phyloP scores from a whole-genome alignment of 2,113 vertebrate species.

The mouse (Mus musculus) region DNA sequence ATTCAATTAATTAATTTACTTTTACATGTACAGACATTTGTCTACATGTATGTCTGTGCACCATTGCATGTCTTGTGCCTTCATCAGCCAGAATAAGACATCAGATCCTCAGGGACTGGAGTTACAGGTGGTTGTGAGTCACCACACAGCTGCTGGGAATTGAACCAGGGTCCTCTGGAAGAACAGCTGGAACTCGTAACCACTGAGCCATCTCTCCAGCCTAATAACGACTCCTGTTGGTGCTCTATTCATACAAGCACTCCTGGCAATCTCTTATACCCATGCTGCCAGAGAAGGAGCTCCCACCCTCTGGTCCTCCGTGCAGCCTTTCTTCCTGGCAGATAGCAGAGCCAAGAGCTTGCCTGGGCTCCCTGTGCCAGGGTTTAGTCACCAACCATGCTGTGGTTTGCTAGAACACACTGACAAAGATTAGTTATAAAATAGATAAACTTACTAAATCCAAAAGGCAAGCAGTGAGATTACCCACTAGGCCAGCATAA shows the following conservation, averaged over 20 bases:
- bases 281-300: background rate
- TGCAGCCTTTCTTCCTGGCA: background rate
- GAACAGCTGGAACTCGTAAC: background rate
- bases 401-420: background rate
- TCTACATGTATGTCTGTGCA: background rate
- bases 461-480: background rate
- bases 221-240: background rate
- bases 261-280: background rate
- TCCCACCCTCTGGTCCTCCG: background rate
- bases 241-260: background rate
- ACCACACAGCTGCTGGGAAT: background rate
- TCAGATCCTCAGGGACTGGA: background rate
- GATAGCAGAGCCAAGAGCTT: background rate
- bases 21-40: background rate
- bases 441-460: background rate
- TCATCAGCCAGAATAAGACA: background rate
- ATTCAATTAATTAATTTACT: background rate
- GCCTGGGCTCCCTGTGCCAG: background rate
- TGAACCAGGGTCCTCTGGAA: background rate
- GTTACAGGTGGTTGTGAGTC: background rate
- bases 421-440: background rate
- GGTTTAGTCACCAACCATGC: background rate
- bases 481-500: background rate
- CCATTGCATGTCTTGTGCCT: background rate
- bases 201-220: background rate